Base-by-base conservation (phyloP, 2,797 vertebrate species). In the Hypotaenidia philippensis region DNA sequence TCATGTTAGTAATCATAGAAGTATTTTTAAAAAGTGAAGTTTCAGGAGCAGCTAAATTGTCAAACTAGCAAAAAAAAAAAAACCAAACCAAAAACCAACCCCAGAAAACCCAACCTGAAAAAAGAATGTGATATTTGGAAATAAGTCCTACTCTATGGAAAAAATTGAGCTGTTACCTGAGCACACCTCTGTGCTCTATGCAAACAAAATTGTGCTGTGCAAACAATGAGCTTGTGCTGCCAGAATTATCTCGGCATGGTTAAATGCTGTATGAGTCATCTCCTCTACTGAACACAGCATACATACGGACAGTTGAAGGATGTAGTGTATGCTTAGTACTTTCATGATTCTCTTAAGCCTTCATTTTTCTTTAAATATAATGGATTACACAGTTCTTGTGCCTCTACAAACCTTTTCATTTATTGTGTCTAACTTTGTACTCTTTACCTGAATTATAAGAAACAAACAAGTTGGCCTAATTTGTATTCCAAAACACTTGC, bases 401-500 rank as follows among this genome's bases (percentile, higher is more conserved):
- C 64, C 63, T 70, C 32, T 65, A 29, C 74, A 89, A 72, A 75
- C 25, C 9, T 76, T 78, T 86, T 64, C 34, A 78, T 93, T 91
- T 87, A 49, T 81, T 85, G 64, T 68, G n/a, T 81, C 15, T 57
- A 88, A 53, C 61, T 83, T 89, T 34, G 34, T 31, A 50, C 53
- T 60, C 60, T 80, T 83, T 78, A 83, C 69, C 65, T 56, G 72
- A 68, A 57, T 71, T 64, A 50, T 13, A 91, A 68, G 64, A 60
- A 71, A 60, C 60, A 71, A 83, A 13, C n/a, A 78, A 65, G 26
- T 75, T 83, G 38, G 21, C 21, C 57, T 81, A 50, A 83, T 94
- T 71, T 88, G 82, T 87, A 85, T 97, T 96, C 79, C 29, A 57
- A 65, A 95, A 57, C 1, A 6, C 34, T 92, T 86, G 38, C 53